Conservation (phyloP, 2,797 vertebrate genomes). For the Chelidonichthys spinosus region DNA sequence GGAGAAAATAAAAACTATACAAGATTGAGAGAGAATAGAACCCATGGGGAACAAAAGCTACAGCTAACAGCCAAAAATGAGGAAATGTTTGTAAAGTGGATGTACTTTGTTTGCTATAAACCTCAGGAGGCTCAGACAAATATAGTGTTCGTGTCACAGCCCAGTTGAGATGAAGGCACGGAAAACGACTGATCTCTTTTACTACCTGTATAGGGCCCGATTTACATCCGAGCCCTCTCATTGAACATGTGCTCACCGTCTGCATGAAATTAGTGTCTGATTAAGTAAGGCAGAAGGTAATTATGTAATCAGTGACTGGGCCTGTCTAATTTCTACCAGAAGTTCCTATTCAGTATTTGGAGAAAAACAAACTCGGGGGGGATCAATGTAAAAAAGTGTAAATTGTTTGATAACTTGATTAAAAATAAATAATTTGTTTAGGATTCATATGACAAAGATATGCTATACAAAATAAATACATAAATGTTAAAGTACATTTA, state of each 20-base stretch:
- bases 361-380: background rate
- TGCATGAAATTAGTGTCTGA: slow-evolving; percentile 45
- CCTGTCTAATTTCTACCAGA: slow-evolving; percentile 15
- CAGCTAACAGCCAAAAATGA: background rate
- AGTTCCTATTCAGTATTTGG: background rate
- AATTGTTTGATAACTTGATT: too few species aligned
- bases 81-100: background rate
- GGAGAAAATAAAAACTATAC: background rate
- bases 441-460: background rate
- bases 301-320: slow-evolving; percentile 54
- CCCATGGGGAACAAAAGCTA: background rate
- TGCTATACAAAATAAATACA: background rate
- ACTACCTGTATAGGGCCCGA: background rate
- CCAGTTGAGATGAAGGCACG: background rate
- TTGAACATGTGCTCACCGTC: slow-evolving; percentile 30
- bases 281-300: slow-evolving; percentile 50
- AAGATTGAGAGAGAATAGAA: background rate
- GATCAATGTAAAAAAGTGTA: too few species aligned
- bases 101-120: background rate
- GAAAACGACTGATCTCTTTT: background rate
- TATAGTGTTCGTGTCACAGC: background rate
- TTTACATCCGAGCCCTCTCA: slow-evolving; percentile 21
- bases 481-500: background rate
- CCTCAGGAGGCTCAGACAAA: slow-evolving; percentile 4
- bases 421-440: background rate